These are phyloP conservation scores for Taxidea taxus DNA, from an alignment of 2,113 vertebrate species.

Conservation along the genomic window DNA sequence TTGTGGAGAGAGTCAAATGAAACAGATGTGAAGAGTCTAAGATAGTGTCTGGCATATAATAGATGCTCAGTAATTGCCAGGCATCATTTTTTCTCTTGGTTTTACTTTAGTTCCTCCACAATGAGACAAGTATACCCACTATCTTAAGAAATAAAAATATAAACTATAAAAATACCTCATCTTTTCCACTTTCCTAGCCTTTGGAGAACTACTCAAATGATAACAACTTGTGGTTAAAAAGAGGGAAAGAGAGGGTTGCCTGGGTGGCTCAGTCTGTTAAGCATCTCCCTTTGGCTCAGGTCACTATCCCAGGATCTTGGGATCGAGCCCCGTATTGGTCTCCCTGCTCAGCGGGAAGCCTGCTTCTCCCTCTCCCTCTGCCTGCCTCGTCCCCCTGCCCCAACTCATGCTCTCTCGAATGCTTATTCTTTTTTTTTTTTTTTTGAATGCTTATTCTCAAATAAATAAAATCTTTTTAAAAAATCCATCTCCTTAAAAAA, in stretches of 20 bases:
- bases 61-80: not conserved
- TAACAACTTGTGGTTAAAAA: not conserved
- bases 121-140: not conserved
- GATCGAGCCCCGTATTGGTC: too few species aligned
- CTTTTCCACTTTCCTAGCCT: not conserved
- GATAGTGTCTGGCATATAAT: not conserved
- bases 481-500: too few species aligned
- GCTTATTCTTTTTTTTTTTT: too few species aligned
- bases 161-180: not conserved
- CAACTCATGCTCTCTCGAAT: too few species aligned
- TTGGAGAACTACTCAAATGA: not conserved
- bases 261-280: too few species aligned
- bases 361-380: too few species aligned
- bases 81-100: not conserved
- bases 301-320: too few species aligned
- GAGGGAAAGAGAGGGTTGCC: not conserved
- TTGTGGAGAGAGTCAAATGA: not conserved
- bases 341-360: too few species aligned
- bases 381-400: accelerated
- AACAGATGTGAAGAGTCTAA: not conserved
- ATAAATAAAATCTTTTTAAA: too few species aligned
- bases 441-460: too few species aligned
- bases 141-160: not conserved
- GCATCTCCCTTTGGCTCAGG: too few species aligned
- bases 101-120: not conserved